Conservation (phyloP, 2,113 vertebrate species). For the Oncorhynchus clarkii region DNA sequence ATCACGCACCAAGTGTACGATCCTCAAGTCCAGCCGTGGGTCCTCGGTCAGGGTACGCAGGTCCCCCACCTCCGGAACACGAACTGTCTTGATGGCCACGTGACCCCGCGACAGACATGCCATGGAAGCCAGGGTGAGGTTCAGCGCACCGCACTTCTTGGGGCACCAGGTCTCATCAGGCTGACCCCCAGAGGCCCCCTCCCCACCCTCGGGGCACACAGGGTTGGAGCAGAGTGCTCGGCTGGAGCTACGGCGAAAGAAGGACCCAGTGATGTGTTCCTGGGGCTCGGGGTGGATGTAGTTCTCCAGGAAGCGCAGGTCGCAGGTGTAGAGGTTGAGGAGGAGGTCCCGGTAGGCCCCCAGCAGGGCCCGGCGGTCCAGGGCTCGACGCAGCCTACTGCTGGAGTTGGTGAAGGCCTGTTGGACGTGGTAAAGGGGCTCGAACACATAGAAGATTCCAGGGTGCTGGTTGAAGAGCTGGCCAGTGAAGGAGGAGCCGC, state of each 20-base stretch:
- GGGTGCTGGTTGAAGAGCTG: constrained; percentile 81
- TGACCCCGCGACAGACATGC: constrained; percentile 66
- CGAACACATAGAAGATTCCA: constrained; percentile 76
- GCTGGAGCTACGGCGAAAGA: constrained; percentile 76
- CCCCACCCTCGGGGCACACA: constrained; percentile 55
- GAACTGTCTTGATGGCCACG: constrained; percentile 76
- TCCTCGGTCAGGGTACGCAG: constrained; percentile 75
- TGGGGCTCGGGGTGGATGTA: constrained; percentile 75
- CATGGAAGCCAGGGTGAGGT: constrained; percentile 72
- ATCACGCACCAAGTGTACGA: constrained; percentile 82
- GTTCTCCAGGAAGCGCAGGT: constrained; percentile 75
- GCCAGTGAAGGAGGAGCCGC: constrained; percentile 80
- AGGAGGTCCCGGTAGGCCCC: constrained; percentile 78
- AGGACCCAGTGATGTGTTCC: constrained; percentile 69
- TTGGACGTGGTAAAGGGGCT: constrained; percentile 80
- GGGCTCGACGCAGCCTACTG: constrained; percentile 51
- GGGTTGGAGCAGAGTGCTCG: constrained; percentile 77
- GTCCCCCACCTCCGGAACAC: constrained; percentile 74
- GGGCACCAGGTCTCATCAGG: constrained; percentile 72
- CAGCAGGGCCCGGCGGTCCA: constrained; percentile 71
- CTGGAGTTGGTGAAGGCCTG: constrained; percentile 75
- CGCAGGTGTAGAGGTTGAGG: constrained; percentile 76
- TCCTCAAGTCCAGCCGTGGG: constrained; percentile 76
- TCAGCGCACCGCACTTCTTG: constrained; percentile 70
- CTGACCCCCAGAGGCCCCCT: neutral